These are phyloP conservation scores for Stercorarius parasiticus DNA, from an alignment of 2,113 vertebrate species.

Conservation along the genomic window DNA sequence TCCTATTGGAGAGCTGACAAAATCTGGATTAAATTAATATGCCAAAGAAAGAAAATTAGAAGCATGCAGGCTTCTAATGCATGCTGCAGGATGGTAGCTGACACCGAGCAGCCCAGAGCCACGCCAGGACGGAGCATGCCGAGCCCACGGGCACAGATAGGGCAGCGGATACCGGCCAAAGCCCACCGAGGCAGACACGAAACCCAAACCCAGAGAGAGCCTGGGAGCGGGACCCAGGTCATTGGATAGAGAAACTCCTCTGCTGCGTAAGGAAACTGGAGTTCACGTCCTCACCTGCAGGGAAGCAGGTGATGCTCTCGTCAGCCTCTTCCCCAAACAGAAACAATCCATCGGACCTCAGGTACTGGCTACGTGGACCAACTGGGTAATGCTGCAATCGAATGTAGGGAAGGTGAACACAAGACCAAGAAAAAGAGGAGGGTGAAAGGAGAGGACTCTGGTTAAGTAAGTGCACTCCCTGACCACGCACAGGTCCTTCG, in stretches of 20 bases:
- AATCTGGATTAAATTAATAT: constrained; percentile 33
- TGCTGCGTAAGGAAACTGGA: background rate
- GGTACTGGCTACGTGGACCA: accelerated
- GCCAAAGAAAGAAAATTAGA: constrained; percentile 27
- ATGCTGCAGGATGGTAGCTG: background rate
- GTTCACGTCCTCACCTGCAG: background rate
- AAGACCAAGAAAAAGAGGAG: background rate
- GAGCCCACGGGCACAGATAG: background rate
- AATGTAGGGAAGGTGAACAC: accelerated
- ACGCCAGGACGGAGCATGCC: background rate
- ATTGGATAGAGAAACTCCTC: background rate
- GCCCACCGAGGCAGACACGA: background rate
- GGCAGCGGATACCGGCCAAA: background rate
- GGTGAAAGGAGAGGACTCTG: background rate
- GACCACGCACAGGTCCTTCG: background rate
- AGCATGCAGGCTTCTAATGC: background rate
- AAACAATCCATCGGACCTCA: background rate
- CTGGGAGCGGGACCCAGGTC: background rate
- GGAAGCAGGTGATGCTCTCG: background rate
- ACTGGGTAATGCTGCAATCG: accelerated
- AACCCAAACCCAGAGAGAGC: accelerated
- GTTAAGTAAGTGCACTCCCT: background rate
- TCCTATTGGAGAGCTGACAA: constrained; percentile 18
- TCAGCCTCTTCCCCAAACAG: background rate
- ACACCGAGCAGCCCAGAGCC: background rate